A percentile compares a stretch with the other conserved stretches of the same genome.
phyloP scores from a whole-genome alignment of 2,113 vertebrate genomes.

The Urocynchramus pylzowi region DNA sequence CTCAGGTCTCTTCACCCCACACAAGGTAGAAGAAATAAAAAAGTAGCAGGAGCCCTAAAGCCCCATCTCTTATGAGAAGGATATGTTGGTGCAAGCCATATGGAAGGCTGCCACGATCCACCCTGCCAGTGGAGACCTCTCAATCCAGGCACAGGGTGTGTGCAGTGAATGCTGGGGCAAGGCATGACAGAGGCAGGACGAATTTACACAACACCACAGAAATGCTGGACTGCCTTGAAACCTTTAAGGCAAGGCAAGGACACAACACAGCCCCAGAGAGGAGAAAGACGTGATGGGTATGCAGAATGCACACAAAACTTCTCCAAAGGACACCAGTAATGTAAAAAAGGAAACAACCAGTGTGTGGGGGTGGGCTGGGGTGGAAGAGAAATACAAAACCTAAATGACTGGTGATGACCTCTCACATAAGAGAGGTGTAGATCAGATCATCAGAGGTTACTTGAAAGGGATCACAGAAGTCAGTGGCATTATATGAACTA shows the following conservation, averaged over 20 bases:
- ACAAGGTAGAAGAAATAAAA: not conserved
- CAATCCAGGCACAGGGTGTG: not conserved
- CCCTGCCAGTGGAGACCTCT: not conserved
- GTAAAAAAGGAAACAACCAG: accelerated
- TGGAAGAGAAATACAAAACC: not conserved
- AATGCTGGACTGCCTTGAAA: not conserved
- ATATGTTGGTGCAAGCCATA: not conserved
- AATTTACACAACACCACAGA: not conserved
- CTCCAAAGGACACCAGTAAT: not conserved
- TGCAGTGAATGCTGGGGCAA: not conserved
- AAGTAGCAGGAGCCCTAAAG: not conserved
- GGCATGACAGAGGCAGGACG: not conserved
- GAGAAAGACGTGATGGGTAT: not conserved
- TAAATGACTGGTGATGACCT: not conserved
- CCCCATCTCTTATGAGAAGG: not conserved
- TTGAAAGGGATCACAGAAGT: not conserved
- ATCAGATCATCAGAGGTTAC: not conserved
- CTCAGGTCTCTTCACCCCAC: no score
- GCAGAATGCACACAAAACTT: not conserved
- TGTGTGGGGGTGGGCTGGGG: accelerated
- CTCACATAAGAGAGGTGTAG: not conserved
- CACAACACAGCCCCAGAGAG: not conserved
- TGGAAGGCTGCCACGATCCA: not conserved
- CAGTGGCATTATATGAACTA: not conserved
- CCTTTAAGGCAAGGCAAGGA: not conserved